phyloP scores from a whole-genome alignment of 2,888 invertebrate species.

The Actias luna region DNA sequence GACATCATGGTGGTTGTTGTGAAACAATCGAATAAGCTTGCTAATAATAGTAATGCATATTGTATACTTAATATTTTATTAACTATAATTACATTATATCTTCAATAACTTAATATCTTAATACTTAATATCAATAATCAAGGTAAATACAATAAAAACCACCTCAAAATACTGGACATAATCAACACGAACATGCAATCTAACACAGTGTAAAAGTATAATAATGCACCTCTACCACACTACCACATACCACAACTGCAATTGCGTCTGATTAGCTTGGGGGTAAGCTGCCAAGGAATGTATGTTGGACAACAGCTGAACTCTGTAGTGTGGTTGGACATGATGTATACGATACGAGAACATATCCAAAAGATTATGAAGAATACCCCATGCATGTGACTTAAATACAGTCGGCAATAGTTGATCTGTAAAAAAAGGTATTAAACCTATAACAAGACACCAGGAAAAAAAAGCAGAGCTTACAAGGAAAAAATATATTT shows the following conservation, averaged over 20 bases:
- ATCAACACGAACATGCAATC: neutral
- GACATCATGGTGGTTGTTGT: too few species aligned
- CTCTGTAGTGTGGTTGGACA: conserved; percentile 96
- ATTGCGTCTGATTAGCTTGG: conserved; percentile 96
- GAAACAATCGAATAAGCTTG: too few species aligned
- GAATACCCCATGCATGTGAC: conserved; percentile 95
- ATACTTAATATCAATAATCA: too few species aligned
- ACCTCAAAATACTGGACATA: too few species aligned
- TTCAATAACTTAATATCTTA: too few species aligned
- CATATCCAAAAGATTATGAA: conserved; percentile 98
- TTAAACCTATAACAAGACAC: neutral
- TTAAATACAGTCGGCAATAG: conserved; percentile 95
- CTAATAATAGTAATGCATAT: too few species aligned
- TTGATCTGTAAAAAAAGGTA: conserved; percentile 82
- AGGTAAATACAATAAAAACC: too few species aligned
- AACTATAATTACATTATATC: too few species aligned
- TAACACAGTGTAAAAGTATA: neutral
- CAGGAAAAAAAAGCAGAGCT: too few species aligned
- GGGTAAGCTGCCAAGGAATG: conserved; percentile 95
- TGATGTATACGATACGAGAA: conserved; percentile 98
- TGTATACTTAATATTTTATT: too few species aligned
- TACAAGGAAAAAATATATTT: too few species aligned
- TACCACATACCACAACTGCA: conserved; percentile 90
- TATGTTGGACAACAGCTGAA: conserved; percentile 94
- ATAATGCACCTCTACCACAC: neutral